These are phyloP conservation scores for Heliconius cydno DNA, from an alignment of 2,888 invertebrate genomes.

Conservation along the genomic window DNA sequence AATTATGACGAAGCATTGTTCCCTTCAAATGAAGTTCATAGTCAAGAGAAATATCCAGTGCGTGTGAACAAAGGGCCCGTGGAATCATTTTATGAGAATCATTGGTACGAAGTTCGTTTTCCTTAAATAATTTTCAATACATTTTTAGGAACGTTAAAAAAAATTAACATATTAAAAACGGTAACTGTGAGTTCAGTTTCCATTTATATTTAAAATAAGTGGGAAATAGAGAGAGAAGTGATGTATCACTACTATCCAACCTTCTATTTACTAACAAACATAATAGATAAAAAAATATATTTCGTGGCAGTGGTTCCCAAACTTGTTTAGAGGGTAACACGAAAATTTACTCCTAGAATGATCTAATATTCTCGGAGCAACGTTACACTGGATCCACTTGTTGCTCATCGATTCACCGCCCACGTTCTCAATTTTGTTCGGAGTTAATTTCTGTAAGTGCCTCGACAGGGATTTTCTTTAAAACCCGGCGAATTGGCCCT, in stretches of 20 bases:
- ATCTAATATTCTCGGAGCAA: slow-evolving; percentile 39
- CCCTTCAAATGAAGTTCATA: slow-evolving; percentile 33
- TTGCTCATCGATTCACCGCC: slow-evolving; percentile 50
- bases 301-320: not conserved
- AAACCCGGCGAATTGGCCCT: slow-evolving; percentile 40
- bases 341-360: slow-evolving; percentile 40
- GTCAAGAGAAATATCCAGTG: slow-evolving; percentile 36
- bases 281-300: slow-evolving; percentile 1
- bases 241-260: not conserved
- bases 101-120: not conserved
- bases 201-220: not conserved
- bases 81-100: slow-evolving; percentile 15
- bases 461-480: slow-evolving; percentile 48
- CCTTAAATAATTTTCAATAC: too few species aligned
- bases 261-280: not conserved
- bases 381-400: slow-evolving; percentile 47
- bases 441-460: slow-evolving; percentile 65
- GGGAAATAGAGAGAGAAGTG: not conserved
- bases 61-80: slow-evolving; percentile 34
- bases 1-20: slow-evolving; percentile 35
- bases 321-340: slow-evolving; percentile 33
- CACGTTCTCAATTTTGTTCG: slow-evolving; percentile 59
- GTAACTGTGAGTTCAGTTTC: not conserved
- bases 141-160: too few species aligned
- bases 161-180: too few species aligned